phyloP scores from a whole-genome alignment of 2,797 vertebrate genomes.

The Periparus ater region DNA sequence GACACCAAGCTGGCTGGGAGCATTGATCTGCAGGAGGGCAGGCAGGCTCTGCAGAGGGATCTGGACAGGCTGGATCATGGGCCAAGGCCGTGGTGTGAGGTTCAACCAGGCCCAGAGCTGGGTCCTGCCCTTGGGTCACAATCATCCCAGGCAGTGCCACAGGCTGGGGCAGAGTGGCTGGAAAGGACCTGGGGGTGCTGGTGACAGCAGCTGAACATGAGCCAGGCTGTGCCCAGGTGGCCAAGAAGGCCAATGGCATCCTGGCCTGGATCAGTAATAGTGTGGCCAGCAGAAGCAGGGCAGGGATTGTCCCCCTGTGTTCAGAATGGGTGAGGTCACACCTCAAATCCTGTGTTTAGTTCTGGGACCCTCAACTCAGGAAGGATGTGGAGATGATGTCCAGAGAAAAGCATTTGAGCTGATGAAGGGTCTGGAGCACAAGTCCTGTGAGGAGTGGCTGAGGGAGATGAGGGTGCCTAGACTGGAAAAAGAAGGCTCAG shows the following conservation, averaged over 20 bases:
- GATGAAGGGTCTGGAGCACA: neutral
- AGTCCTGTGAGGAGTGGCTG: neutral
- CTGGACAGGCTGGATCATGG: neutral
- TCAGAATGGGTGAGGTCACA: fast-evolving
- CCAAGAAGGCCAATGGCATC: neutral
- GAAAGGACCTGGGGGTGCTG: neutral
- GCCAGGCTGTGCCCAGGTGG: neutral
- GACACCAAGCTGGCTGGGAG: no score
- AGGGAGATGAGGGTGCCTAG: neutral
- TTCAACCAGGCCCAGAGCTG: neutral
- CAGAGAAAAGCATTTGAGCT: neutral
- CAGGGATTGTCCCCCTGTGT: neutral
- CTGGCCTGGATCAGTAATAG: fast-evolving
- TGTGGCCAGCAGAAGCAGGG: neutral
- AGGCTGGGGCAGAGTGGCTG: neutral
- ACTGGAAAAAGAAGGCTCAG: neutral
- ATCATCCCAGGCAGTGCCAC: fast-evolving
- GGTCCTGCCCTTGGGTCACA: neutral
- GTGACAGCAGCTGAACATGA: fast-evolving
- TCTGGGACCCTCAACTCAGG: neutral
- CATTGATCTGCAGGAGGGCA: neutral
- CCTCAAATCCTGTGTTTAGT: neutral
- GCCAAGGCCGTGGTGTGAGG: fast-evolving
- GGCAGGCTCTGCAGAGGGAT: neutral
- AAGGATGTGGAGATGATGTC: neutral